A percentile compares a stretch with the other conserved stretches of the same genome.
phyloP scores from a whole-genome alignment of 1,140 invertebrate species.

The Goniozus legneri region DNA sequence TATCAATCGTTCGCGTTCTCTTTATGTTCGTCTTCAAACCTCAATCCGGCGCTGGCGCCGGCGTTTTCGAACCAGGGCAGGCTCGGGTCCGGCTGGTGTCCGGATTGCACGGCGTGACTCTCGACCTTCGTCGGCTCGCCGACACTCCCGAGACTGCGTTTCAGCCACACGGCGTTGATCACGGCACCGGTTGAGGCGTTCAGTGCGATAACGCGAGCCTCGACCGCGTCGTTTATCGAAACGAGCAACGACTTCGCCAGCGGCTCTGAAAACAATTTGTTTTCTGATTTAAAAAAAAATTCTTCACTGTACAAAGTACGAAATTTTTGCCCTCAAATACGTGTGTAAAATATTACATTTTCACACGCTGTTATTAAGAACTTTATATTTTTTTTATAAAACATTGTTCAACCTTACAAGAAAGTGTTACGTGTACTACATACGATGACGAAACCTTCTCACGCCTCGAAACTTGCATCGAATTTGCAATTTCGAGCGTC shows the following conservation, averaged over 20 bases:
- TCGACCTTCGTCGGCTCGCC: slow-evolving; percentile 54
- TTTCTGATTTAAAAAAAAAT: not conserved
- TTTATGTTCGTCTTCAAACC: slow-evolving; percentile 31
- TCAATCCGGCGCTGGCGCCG: slow-evolving; percentile 23
- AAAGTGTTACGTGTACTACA: too few relatives aligned
- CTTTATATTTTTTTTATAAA: too few relatives aligned
- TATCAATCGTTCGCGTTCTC: too few relatives aligned
- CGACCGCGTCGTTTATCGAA: slow-evolving; percentile 57
- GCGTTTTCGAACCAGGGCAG: slow-evolving; percentile 57
- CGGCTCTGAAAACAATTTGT: not conserved
- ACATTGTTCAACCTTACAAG: too few relatives aligned
- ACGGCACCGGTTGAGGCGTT: slow-evolving; percentile 61
- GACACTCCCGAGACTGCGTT: slow-evolving; percentile 50
- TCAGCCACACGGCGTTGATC: slow-evolving; percentile 58
- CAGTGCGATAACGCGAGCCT: slow-evolving; percentile 58
- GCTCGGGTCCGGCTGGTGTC: slow-evolving; percentile 52
- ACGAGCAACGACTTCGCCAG: slow-evolving; percentile 58
- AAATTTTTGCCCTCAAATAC: too few relatives aligned
- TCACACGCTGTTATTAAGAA: too few relatives aligned
- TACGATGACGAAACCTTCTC: too few relatives aligned
- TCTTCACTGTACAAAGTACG: too few relatives aligned
- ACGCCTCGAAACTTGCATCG: too few relatives aligned
- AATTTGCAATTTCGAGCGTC: too few relatives aligned
- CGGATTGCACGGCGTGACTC: slow-evolving; percentile 48
- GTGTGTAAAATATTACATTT: too few relatives aligned